Evolutionary conservation across 64 coral and sea anemone genomes (phyloP), one percentile per base, ranked within the genome.

Genomic region (Pocillopora damicornis): DNA sequence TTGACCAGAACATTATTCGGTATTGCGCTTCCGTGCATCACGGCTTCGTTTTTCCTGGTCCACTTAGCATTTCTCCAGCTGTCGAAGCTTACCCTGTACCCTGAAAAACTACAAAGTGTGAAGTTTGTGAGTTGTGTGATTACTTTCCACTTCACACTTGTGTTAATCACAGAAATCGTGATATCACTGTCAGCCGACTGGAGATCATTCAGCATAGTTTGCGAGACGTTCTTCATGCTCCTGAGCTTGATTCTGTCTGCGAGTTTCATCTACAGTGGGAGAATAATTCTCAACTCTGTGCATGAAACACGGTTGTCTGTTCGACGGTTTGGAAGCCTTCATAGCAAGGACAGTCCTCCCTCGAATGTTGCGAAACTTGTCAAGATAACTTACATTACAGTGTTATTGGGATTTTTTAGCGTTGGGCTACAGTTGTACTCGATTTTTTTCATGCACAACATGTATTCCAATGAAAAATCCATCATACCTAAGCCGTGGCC

Each of bases 21-120:
- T 17, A 42, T 96, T 68, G 94, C 87, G 59, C 62, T 92, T 10
- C 94, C 94, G 13, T 93, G 90, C 58, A 78, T 96, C 8, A 93
- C 91, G 1, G 88, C 94, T 2, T 88, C 94, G 3, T 96, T 96
- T 60, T 96, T 91, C 1, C 75, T 96, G 26, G 75, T 96, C 56
- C 94, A 96, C 23, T 26, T 96, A 51, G 84, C 87, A 76, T 96
- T 96, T 90, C 82, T 96, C 15, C 94, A 96, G 18, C 61, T 96
- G 35, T 86, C 89, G 0, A 93, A 96, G 76, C 76, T 96, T 0
- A 96, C 79, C 13, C 76, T 96, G 5, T 96, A 96, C 56, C 94
- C 94, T 14, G 61, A 69, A 38, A 93, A 87, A 72, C 51, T 96
- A 22, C 94, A 96, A 74, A 96, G 90, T 79, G 64, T 76, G 23